Conservation (phyloP, 2,797 vertebrate species). For the Neomorphus geoffroyi region DNA sequence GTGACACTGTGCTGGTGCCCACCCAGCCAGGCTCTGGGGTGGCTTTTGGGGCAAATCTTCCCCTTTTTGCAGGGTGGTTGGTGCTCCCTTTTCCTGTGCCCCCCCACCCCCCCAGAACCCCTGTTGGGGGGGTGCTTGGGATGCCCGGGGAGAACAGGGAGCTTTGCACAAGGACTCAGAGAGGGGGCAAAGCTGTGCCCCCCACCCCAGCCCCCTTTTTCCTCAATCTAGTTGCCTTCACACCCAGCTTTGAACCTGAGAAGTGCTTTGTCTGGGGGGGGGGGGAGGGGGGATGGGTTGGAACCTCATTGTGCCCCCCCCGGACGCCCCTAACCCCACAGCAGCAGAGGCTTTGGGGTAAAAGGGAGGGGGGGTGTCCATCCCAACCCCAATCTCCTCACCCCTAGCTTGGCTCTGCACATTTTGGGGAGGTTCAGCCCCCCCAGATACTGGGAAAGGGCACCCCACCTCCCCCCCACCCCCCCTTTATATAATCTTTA, state of each 20-base stretch:
- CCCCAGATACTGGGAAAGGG: neutral
- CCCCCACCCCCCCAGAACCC: neutral
- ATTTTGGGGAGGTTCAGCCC: too few relatives aligned
- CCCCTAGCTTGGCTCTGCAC: neutral
- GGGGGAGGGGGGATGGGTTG: neutral
- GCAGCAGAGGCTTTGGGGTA: neutral
- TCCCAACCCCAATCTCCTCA: neutral
- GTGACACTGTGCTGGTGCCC: slow-evolving; percentile 25
- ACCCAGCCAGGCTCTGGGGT: neutral
- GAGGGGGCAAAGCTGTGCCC: neutral
- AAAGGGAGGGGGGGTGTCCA: neutral
- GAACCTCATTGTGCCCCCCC: neutral
- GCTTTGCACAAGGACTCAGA: slow-evolving; percentile 6
- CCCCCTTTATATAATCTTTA: neutral
- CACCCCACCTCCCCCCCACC: neutral
- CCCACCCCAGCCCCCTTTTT: rapidly evolving
- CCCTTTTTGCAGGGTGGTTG: neutral
- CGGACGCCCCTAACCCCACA: neutral
- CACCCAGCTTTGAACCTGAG: neutral
- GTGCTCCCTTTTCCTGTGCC: neutral
- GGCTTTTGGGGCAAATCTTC: neutral
- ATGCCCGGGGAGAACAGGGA: neutral
- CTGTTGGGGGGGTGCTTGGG: neutral
- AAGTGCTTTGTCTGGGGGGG: neutral
- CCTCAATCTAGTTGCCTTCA: neutral